phyloP scores from a whole-genome alignment of 2,888 invertebrate genomes.

The Pachliopta kotzebuea region DNA sequence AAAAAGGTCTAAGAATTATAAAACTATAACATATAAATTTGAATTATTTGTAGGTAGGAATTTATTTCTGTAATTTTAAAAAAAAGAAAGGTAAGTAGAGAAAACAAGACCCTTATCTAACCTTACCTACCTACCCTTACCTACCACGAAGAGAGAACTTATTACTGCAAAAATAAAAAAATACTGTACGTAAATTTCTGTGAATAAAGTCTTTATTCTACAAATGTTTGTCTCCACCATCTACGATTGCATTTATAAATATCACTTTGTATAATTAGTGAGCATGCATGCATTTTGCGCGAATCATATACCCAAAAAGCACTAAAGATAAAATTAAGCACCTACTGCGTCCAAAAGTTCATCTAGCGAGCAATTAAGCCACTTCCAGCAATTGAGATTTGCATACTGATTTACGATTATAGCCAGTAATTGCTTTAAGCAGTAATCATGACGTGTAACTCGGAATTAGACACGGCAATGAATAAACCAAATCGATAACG shows the following conservation, averaged over 20 bases:
- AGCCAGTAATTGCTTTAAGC: slow-evolving; percentile 33
- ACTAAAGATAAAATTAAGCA: slow-evolving; percentile 61
- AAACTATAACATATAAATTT: too few relatives aligned
- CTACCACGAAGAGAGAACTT: too few relatives aligned
- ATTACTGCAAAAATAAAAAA: too few relatives aligned
- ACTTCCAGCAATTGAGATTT: slow-evolving; percentile 64
- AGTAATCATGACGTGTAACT: slow-evolving; percentile 19
- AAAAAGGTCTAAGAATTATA: too few relatives aligned
- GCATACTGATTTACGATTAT: slow-evolving; percentile 71
- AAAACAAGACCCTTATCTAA: too few relatives aligned
- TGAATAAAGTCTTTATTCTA: too few relatives aligned
- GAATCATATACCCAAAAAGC: slow-evolving; percentile 41
- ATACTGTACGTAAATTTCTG: too few relatives aligned
- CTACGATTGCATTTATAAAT: neutral
- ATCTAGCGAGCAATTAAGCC: slow-evolving; percentile 66
- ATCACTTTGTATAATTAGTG: neutral
- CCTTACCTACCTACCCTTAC: too few relatives aligned
- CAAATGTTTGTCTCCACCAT: too few relatives aligned
- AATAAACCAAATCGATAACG: slow-evolving; percentile 8
- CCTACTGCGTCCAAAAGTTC: slow-evolving; percentile 56
- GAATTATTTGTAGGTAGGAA: too few relatives aligned
- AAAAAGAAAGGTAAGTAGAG: too few relatives aligned
- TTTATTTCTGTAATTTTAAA: too few relatives aligned
- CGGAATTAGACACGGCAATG: slow-evolving; percentile 1
- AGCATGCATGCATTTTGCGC: slow-evolving; percentile 14